Base-by-base conservation (phyloP, 2,113 vertebrate genomes). In the Lepus timidus region DNA sequence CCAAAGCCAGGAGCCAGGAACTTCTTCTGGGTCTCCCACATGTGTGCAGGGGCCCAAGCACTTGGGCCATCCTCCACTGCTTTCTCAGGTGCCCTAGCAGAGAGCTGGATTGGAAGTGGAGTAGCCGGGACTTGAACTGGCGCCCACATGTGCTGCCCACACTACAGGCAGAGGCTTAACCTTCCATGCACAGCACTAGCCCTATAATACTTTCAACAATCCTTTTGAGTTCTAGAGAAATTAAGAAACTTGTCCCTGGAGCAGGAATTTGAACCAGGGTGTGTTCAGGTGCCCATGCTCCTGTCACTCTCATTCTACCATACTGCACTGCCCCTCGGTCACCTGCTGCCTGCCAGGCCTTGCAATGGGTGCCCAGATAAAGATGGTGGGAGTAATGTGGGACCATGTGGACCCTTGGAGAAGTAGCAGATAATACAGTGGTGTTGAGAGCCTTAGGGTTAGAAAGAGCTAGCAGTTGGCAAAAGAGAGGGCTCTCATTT, bases 151-250 rank as follows among this genome's bases (percentile, higher is more conserved):
- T 19, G 13, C 14, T 58, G 6, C 55, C 14, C 14, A 58, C 55
- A 58, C 55, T 19, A 4, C 55, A 58, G 55, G 55, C 19, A 58
- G 55, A 58, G 55, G 55, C 14, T 58, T 58, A 58, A 19, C 55
- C 19, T 58, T 14, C 55, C 19, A 19, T 58, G 55, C 55, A 58
- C 55, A 14, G 19, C 19, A 6, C 55, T 11, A 19, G 55, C 55
- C 55, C 55, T 49, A 23, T 44, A 19, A 61, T 23, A 44, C 51
- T 91, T 85, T 84, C 49, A 94, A 73, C 17, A 74, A 39, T 82
- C 39, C 25, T 78, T 61, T 83, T 55, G 68, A 19, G 12, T 88
- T 85, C 52, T 96, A 85, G 23, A 73, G 27, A 51, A 87, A 62
- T 88, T 85, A 85, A 73, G 90, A 76, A 73, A 70, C 7, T 84